phyloP scores from a whole-genome alignment of 2,888 invertebrate genomes.

The Cryptocephalus primarius region DNA sequence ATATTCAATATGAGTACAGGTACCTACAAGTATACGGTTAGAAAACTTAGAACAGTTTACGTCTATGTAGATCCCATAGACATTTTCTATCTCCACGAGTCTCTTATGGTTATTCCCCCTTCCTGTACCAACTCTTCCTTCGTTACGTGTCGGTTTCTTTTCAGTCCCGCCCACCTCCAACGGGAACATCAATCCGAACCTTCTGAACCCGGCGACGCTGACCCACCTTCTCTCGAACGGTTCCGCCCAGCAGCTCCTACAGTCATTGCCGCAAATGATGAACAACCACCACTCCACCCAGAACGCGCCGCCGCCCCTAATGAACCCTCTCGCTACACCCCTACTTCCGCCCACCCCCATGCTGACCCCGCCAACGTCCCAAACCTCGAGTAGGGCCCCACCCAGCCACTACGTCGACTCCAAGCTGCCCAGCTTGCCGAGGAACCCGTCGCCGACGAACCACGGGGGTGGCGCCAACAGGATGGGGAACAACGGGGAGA shows the following conservation, averaged over 20 bases:
- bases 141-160: too few species aligned
- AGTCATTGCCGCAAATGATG: constrained; percentile 59
- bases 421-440: constrained; percentile 17
- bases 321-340: constrained; percentile 31
- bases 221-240: constrained; percentile 66
- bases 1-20: too few species aligned
- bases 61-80: too few species aligned
- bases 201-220: constrained; percentile 55
- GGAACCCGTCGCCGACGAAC: constrained; percentile 32
- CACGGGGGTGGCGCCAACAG: constrained; percentile 9
- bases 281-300: constrained; percentile 22
- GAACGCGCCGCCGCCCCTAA: constrained; percentile 18
- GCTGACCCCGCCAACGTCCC: constrained; percentile 14
- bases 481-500: constrained; percentile 65
- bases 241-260: constrained; percentile 57
- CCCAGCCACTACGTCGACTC: constrained; percentile 29
- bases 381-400: constrained; percentile 25
- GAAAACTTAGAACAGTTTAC: too few species aligned
- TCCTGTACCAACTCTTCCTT: too few species aligned
- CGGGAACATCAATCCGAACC: constrained; percentile 51
- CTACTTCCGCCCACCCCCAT: constrained; percentile 17
- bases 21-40: too few species aligned
- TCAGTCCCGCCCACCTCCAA: constrained; percentile 50
- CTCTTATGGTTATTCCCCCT: too few species aligned
- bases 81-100: too few species aligned